phyloP scores from a whole-genome alignment of 2,113 vertebrate species.

The Dryoscopus gambensis region DNA sequence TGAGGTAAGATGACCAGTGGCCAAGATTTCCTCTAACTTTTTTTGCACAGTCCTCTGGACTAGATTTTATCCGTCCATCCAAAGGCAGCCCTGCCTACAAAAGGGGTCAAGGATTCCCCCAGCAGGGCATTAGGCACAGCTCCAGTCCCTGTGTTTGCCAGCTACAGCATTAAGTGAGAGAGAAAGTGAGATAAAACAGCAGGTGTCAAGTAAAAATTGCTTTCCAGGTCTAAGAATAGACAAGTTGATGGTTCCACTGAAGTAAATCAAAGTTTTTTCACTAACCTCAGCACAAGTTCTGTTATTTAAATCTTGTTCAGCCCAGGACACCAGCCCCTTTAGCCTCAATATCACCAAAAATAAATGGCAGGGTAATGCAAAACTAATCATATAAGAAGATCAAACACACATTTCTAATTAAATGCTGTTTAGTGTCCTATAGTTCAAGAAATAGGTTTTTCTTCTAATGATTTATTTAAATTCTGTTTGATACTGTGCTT shows the following conservation, averaged over 20 bases:
- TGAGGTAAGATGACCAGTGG: background rate
- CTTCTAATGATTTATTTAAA: slow-evolving; percentile 11
- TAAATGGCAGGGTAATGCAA: background rate
- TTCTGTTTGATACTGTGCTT: slow-evolving; percentile 13
- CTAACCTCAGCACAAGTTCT: background rate
- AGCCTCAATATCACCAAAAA: background rate
- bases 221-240: background rate
- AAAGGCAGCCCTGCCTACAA: background rate
- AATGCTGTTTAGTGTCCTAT: background rate
- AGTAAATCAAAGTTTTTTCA: background rate
- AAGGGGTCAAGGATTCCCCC: background rate
- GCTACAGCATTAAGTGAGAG: background rate
- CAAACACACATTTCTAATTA: slow-evolving; percentile 22
- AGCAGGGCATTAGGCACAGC: background rate
- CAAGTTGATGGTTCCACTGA: background rate
- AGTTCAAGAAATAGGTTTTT: background rate
- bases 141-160: background rate
- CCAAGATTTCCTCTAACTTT: background rate
- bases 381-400: background rate
- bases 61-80: background rate
- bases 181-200: background rate
- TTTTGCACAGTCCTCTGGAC: background rate
- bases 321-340: background rate
- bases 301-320: background rate
- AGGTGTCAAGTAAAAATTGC: background rate